phyloP scores from a whole-genome alignment of 2,888 invertebrate species.

The Neoscelio sp. region DNA sequence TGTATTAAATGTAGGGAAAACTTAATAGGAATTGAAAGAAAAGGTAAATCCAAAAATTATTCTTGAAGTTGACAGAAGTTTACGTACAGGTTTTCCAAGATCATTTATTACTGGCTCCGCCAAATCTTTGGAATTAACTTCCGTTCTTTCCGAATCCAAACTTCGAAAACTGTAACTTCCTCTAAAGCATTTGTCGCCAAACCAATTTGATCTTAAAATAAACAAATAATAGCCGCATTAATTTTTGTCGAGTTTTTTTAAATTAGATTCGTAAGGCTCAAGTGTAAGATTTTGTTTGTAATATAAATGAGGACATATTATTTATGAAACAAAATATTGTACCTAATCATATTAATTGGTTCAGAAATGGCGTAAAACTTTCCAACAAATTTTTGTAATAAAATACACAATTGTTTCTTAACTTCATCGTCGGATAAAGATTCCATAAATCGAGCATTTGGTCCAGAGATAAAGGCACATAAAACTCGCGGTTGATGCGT shows the following conservation, averaged over 20 bases:
- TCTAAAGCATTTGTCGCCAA: constrained; percentile 87
- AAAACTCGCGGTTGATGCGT: constrained; percentile 87
- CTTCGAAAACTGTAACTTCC: constrained; percentile 89
- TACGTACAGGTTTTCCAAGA: constrained; percentile 81
- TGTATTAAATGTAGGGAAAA: too few species aligned
- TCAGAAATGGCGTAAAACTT: constrained; percentile 83
- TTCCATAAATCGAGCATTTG: constrained; percentile 87
- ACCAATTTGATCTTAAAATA: constrained; percentile 88
- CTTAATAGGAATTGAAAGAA: too few species aligned
- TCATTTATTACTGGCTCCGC: constrained; percentile 85
- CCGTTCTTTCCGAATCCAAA: constrained; percentile 83
- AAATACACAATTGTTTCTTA: constrained; percentile 83
- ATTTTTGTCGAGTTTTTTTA: constrained; percentile 3
- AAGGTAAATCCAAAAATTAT: too few species aligned
- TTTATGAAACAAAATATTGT: constrained; percentile 45
- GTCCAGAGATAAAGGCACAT: constrained; percentile 89
- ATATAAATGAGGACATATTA: neutral
- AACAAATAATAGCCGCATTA: too few species aligned
- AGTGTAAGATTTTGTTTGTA: too few species aligned
- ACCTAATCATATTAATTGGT: constrained; percentile 85
- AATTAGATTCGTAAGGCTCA: constrained; percentile 5
- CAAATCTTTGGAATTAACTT: constrained; percentile 84
- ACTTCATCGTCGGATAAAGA: constrained; percentile 85
- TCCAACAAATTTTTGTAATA: constrained; percentile 85
- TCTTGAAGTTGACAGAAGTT: too few species aligned